Evolutionary conservation across 1,140 invertebrate genomes (phyloP).

Genomic region (Lasioglossum albipes): DNA sequence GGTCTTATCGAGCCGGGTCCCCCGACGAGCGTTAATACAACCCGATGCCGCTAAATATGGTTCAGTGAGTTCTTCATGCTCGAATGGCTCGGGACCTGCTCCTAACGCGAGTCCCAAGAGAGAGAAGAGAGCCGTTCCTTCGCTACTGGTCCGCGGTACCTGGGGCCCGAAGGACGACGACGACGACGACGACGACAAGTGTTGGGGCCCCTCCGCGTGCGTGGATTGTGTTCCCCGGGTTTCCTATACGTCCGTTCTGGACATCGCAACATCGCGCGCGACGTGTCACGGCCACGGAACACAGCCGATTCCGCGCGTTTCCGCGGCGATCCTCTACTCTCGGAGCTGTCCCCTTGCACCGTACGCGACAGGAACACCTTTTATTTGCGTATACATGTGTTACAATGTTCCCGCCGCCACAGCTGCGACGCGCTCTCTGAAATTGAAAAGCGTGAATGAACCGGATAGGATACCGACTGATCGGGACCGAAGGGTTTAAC

Average conservation of each 20-base stretch:
- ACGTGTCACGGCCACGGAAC: constrained; percentile 19
- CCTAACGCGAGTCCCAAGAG: constrained; percentile 34
- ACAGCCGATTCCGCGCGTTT: constrained; percentile 29
- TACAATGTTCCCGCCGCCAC: constrained; percentile 11
- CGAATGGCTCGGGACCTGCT: constrained; percentile 31
- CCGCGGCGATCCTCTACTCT: constrained; percentile 9
- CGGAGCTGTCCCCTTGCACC: neutral
- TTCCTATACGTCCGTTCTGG: constrained; percentile 13
- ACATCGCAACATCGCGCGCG: constrained; percentile 1
- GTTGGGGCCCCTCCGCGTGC: constrained; percentile 4
- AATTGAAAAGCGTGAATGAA: constrained; percentile 29
- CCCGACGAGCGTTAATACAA: constrained; percentile 41
- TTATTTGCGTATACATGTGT: constrained; percentile 28
- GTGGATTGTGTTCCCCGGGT: constrained; percentile 17
- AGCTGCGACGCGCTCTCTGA: constrained; percentile 10
- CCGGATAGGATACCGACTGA: too few species aligned
- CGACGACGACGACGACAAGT: constrained; percentile 15
- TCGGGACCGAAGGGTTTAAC: neutral
- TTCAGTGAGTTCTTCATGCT: constrained; percentile 51
- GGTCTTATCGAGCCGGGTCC: constrained; percentile 38
- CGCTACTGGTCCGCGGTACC: constrained; percentile 30
- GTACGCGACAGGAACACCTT: constrained; percentile 25
- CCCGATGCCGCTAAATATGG: constrained; percentile 49
- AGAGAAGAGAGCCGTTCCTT: constrained; percentile 29
- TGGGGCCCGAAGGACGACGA: neutral